phyloP scores from a whole-genome alignment of 2,888 invertebrate genomes.

The Oscheius onirici region DNA sequence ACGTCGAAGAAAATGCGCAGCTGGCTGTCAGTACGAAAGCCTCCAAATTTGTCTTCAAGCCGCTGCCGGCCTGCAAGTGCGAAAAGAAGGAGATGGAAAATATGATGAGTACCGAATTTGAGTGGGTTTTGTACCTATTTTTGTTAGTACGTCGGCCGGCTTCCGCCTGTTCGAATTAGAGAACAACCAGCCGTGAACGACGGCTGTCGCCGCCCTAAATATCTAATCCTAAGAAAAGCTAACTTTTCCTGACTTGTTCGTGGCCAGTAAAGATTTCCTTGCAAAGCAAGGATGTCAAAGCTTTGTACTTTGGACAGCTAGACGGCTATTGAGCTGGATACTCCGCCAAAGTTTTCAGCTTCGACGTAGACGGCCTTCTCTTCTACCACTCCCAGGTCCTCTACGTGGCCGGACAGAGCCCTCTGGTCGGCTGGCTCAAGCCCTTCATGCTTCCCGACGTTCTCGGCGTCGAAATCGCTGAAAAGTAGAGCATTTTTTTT shows the following conservation, averaged over 20 bases:
- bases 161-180: too few species aligned
- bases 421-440: conserved; percentile 90
- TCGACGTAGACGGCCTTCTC: conserved; percentile 83
- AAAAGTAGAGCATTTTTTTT: conserved; percentile 33
- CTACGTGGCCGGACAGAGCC: conserved; percentile 84
- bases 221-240: neutral
- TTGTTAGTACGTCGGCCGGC: too few species aligned
- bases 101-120: conserved; percentile 43
- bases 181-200: too few species aligned
- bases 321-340: too few species aligned
- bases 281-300: too few species aligned
- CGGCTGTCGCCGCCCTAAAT: neutral
- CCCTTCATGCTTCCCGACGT: conserved; percentile 71
- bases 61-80: conserved; percentile 73
- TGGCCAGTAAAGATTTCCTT: too few species aligned
- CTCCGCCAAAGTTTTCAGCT: too few species aligned
- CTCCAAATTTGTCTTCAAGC: conserved; percentile 73
- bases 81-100: conserved; percentile 59
- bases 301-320: too few species aligned
- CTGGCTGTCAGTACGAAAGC: conserved; percentile 7
- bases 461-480: conserved; percentile 47
- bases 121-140: conserved; percentile 29
- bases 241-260: too few species aligned
- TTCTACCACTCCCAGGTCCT: conserved; percentile 85
- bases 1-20: conserved; percentile 78